Percentiles rank a stretch among this genome's conserved stretches.
phyloP scores from a whole-genome alignment of 2,113 vertebrate genomes.

The Eptesicus fuscus region DNA sequence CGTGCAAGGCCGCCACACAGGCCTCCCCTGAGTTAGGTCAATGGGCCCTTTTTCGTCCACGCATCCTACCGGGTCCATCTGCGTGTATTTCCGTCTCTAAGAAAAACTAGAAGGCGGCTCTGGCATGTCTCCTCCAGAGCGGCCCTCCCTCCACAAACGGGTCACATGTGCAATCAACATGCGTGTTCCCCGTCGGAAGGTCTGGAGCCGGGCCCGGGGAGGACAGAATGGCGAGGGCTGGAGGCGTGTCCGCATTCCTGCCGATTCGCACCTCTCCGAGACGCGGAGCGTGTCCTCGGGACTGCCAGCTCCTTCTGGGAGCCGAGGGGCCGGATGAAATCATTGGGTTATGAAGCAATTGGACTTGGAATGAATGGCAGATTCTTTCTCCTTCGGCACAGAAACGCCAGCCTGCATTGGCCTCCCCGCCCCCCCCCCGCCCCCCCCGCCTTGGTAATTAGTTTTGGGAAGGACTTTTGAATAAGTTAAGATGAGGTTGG shows the following conservation, averaged over 20 bases:
- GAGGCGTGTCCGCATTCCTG: background rate
- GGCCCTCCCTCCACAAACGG: background rate
- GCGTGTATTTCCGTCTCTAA: background rate
- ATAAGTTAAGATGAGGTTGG: background rate
- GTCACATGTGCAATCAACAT: background rate
- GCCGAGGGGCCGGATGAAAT: constrained; percentile 23
- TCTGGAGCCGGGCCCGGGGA: background rate
- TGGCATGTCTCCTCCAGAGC: background rate
- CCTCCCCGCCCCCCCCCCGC: too few species aligned
- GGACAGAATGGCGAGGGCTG: background rate
- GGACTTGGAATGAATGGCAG: background rate
- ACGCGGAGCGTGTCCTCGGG: background rate
- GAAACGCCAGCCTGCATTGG: background rate
- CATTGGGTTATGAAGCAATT: constrained; percentile 41
- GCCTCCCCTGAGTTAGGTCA: too few species aligned
- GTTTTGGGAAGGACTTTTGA: background rate
- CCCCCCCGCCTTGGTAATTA: background rate
- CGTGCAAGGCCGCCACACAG: too few species aligned
- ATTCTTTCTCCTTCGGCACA: background rate
- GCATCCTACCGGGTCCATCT: background rate
- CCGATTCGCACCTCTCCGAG: background rate
- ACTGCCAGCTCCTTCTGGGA: background rate
- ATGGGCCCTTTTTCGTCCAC: too few species aligned
- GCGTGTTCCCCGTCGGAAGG: background rate
- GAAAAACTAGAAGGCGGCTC: fast-evolving